Evolutionary conservation across 2,113 vertebrate species (phyloP).

Genomic region (Eubucco bourcierii): DNA sequence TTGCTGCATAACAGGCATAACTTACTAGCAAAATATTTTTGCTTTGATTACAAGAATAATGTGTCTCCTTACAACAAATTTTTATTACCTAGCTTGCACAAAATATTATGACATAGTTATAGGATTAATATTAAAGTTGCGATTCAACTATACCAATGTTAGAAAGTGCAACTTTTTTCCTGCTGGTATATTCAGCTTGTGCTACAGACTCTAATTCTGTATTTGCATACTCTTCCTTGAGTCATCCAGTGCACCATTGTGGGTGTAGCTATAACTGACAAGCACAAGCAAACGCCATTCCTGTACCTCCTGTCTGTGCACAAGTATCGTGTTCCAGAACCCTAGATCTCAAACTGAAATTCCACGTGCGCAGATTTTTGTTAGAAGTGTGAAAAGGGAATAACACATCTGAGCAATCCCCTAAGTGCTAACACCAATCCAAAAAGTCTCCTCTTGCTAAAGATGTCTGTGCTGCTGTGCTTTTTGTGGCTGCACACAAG

Average conservation of each 20-base stretch:
- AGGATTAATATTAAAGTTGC: not conserved
- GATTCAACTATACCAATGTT: not conserved
- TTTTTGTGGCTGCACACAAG: not conserved
- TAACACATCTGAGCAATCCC: not conserved
- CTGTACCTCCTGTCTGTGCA: not conserved
- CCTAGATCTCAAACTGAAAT: not conserved
- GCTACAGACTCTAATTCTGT: not conserved
- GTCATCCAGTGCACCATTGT: not conserved
- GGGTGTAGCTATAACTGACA: not conserved
- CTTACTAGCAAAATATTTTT: not conserved
- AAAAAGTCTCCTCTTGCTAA: not conserved
- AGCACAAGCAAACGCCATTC: not conserved
- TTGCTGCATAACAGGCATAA: not conserved
- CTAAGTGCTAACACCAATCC: not conserved
- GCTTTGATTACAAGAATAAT: not conserved
- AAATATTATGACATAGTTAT: not conserved
- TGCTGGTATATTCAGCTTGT: not conserved
- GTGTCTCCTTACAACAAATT: not conserved
- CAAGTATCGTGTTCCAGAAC: not conserved
- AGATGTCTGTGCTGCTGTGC: not conserved
- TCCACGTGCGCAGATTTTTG: not conserved
- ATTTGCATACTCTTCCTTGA: not conserved
- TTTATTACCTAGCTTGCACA: not conserved
- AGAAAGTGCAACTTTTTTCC: not conserved
- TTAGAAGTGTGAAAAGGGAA: conserved; percentile 11